Evolutionary conservation across 30 jellyfish, hydroid and myxozoan genomes (phyloP).

Genomic region (Aurelia aurita): DNA sequence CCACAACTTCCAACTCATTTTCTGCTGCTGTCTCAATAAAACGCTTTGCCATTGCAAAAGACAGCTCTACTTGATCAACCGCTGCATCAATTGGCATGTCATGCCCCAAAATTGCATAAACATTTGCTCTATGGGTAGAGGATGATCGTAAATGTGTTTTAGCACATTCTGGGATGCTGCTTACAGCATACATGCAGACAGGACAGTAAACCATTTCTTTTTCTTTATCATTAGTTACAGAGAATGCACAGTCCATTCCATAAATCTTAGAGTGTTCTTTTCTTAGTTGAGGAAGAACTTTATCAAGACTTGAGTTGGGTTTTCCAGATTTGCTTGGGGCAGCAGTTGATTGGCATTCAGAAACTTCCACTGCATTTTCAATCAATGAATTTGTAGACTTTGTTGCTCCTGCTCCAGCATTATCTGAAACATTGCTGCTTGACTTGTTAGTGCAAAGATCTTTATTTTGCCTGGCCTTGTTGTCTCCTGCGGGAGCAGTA

Average conservation of each 20-base stretch:
- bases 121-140: conserved; percentile 11
- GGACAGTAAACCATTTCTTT: conserved; percentile 9
- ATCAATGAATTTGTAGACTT: not conserved
- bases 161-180: conserved; percentile 13
- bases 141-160: conserved; percentile 5
- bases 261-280: conserved; percentile 10
- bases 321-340: not conserved
- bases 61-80: too few species aligned
- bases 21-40: conserved; percentile 9
- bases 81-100: too few species aligned
- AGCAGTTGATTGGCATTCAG: conserved; percentile 8
- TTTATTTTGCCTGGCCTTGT: too few species aligned
- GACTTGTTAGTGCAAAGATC: too few species aligned
- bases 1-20: conserved; percentile 9
- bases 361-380: not conserved
- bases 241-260: too few species aligned
- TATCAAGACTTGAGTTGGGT: not conserved
- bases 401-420: too few species aligned
- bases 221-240: too few species aligned
- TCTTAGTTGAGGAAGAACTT: conserved; percentile 15
- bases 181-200: conserved; percentile 18
- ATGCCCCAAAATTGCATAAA: conserved; percentile 6
- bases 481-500: too few species aligned
- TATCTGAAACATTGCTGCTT: too few species aligned
- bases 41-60: conserved; percentile 13